phyloP scores from a whole-genome alignment of 2,113 vertebrate species.

The Crotalus tigris region DNA sequence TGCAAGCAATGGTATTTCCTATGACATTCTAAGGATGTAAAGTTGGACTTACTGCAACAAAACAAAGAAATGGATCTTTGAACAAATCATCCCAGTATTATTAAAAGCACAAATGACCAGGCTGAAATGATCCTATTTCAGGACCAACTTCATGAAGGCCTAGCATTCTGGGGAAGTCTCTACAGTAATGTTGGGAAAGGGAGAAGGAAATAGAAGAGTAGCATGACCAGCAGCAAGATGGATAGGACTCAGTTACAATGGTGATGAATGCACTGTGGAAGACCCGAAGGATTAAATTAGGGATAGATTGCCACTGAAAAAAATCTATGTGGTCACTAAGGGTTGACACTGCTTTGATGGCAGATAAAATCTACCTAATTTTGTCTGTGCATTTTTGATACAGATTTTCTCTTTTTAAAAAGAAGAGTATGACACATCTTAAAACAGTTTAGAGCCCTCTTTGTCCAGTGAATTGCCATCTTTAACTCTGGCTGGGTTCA shows the following conservation, averaged over 20 bases:
- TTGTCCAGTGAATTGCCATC: too few species aligned
- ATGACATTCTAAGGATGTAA: neutral
- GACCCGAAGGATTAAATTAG: neutral
- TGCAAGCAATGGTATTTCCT: neutral
- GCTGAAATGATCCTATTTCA: neutral
- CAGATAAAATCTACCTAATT: neutral
- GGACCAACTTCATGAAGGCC: neutral
- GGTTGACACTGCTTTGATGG: neutral
- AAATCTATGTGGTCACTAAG: neutral
- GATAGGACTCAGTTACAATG: neutral
- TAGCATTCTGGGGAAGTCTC: neutral
- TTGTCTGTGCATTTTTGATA: neutral
- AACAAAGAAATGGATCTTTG: neutral
- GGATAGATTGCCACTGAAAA: neutral
- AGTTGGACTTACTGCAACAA: neutral
- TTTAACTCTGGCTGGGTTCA: neutral
- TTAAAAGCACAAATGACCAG: neutral
- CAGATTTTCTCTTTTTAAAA: neutral
- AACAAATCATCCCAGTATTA: neutral
- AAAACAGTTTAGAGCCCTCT: neutral
- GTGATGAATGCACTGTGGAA: neutral
- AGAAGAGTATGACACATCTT: neutral
- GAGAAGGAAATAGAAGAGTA: neutral
- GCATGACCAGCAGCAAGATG: neutral
- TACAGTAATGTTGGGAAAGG: neutral